Evolutionary conservation across 2,797 vertebrate genomes (phyloP).

Genomic region (Sebastes vulpes): DNA sequence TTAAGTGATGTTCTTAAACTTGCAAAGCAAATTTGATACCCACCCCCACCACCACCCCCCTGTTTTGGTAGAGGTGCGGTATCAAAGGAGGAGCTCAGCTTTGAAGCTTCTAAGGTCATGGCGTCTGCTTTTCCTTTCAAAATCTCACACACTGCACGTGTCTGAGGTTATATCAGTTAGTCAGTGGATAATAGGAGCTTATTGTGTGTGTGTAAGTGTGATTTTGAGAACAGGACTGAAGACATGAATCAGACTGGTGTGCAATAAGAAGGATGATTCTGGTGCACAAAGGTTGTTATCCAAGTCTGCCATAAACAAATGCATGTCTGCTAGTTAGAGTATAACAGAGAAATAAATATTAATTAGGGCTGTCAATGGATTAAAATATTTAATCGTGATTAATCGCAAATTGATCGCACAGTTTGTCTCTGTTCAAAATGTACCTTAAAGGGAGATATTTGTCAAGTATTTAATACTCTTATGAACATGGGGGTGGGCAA

Average conservation of each 20-base stretch:
- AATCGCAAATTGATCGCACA: too few species aligned
- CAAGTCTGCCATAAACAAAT: neutral
- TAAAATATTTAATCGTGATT: too few species aligned
- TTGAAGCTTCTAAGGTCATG: constrained; percentile 53
- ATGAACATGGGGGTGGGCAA: too few species aligned
- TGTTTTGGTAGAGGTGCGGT: constrained; percentile 44
- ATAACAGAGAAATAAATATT: neutral
- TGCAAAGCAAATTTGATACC: constrained; percentile 78
- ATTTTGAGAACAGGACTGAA: constrained; percentile 12
- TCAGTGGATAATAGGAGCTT: neutral
- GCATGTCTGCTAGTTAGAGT: neutral
- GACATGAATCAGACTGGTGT: neutral
- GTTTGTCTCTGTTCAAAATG: too few species aligned
- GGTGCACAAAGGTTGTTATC: neutral
- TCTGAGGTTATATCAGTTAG: constrained; percentile 25
- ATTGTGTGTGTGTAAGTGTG: neutral
- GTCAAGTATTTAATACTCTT: too few species aligned
- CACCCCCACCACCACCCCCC: neutral
- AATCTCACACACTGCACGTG: constrained; percentile 23
- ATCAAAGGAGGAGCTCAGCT: constrained; percentile 52
- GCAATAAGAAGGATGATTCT: neutral
- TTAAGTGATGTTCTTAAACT: constrained; percentile 79
- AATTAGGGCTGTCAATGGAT: neutral
- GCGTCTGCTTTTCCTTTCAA: constrained; percentile 59
- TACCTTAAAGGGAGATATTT: too few species aligned